These are phyloP conservation scores for Euura lappo DNA, from an alignment of 1,140 invertebrate species.

Conservation along the genomic window DNA sequence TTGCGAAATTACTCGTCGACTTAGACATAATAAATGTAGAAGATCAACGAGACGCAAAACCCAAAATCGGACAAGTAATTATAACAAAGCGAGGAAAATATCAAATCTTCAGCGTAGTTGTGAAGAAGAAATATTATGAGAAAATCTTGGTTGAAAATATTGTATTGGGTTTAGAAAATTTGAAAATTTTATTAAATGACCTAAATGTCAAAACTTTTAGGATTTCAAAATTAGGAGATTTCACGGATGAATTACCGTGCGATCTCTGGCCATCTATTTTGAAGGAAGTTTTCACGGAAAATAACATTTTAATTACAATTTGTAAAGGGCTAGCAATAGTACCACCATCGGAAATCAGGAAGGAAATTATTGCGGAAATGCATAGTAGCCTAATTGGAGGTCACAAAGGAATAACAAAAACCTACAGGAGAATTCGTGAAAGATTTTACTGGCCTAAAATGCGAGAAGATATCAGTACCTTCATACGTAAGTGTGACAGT, in stretches of 20 bases:
- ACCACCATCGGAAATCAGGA: neutral
- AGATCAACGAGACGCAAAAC: neutral
- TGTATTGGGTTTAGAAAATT: neutral
- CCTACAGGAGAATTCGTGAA: constrained; percentile 20
- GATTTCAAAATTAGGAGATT: neutral
- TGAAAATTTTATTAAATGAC: neutral
- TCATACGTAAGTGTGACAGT: constrained; percentile 22
- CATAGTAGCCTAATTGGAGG: neutral
- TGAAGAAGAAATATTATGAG: neutral
- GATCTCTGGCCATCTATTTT: neutral
- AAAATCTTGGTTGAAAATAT: neutral
- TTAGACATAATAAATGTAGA: neutral
- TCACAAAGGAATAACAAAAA: constrained; percentile 25
- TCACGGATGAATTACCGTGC: neutral
- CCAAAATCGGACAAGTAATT: neutral
- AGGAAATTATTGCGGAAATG: neutral
- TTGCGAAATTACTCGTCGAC: neutral
- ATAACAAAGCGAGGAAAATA: neutral
- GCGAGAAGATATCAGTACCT: constrained; percentile 24
- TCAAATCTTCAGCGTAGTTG: neutral
- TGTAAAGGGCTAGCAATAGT: neutral
- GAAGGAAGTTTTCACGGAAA: neutral
- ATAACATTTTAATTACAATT: neutral
- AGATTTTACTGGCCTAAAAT: constrained; percentile 29
- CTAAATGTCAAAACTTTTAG: neutral